phyloP scores from a whole-genome alignment of 2,797 vertebrate genomes.

The Artibeus jamaicensis region DNA sequence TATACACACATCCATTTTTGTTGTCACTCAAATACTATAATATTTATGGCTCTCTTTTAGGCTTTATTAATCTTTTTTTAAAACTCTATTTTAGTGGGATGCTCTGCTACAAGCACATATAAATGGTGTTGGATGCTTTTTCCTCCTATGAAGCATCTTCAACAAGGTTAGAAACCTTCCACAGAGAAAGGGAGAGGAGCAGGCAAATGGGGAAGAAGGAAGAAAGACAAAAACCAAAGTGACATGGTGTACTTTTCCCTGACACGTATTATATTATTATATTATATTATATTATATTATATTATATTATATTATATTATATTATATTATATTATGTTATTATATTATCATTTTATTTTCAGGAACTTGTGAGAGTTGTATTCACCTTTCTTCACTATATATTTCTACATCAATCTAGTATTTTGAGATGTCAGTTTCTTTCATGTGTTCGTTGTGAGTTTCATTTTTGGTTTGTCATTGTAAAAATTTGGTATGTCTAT shows the following conservation, averaged over 20 bases:
- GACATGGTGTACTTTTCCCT: background rate
- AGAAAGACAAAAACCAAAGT: background rate
- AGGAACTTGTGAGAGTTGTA: background rate
- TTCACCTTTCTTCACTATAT: background rate
- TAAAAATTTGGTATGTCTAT: background rate
- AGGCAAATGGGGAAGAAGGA: background rate
- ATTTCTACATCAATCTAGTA: background rate
- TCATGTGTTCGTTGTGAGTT: background rate
- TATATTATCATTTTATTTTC: background rate
- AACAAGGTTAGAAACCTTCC: background rate
- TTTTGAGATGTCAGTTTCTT: background rate
- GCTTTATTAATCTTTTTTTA: constrained; percentile 64
- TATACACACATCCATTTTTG: constrained; percentile 46
- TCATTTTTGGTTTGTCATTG: background rate
- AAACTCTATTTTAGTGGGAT: constrained; percentile 40
- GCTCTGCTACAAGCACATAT: background rate
- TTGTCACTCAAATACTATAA: constrained; percentile 67
- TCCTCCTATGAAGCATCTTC: constrained; percentile 37
- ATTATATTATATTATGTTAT: background rate
- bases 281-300: too few relatives aligned
- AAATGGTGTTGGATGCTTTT: constrained; percentile 50
- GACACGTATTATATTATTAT: background rate
- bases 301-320: background rate
- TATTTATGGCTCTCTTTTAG: constrained; percentile 67
- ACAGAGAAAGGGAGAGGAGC: background rate